A percentile compares a stretch with the other conserved stretches of the same genome.
These are phyloP conservation scores for Iselma pallidipennis DNA, from an alignment of 2,888 invertebrate species.

Conservation along the genomic window DNA sequence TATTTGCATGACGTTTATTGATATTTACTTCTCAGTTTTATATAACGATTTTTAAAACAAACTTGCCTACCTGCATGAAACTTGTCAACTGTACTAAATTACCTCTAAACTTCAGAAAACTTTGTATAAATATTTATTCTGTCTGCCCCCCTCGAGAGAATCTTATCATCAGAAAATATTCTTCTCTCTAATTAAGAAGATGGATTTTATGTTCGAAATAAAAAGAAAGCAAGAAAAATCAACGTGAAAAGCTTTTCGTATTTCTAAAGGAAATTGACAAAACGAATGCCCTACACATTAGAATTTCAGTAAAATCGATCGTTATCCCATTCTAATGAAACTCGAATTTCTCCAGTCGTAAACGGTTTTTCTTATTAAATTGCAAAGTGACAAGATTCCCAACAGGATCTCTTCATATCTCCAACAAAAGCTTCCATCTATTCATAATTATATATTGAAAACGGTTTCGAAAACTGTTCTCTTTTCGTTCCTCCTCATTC, in stretches of 20 bases:
- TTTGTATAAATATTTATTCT: background rate
- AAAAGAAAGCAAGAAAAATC: background rate
- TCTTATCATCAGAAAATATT: no score
- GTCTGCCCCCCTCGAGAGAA: no score
- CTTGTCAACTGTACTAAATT: background rate
- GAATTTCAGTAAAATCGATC: background rate
- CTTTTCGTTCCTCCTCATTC: background rate
- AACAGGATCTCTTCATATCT: background rate
- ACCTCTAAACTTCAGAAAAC: background rate
- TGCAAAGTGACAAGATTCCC: background rate
- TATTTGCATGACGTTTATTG: no score
- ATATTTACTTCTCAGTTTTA: background rate
- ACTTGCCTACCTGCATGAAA: background rate
- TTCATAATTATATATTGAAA: background rate
- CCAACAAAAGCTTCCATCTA: background rate
- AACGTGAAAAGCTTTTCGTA: background rate
- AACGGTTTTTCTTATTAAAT: background rate
- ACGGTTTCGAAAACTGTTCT: background rate
- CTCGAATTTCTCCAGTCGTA: background rate
- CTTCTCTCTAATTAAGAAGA: background rate
- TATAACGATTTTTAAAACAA: background rate
- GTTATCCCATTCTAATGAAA: background rate
- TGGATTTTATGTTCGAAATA: background rate
- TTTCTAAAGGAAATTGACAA: background rate
- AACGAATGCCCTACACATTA: background rate